These are phyloP conservation scores for Tapirus terrestris DNA, from an alignment of 2,113 vertebrate genomes.

Conservation along the genomic window DNA sequence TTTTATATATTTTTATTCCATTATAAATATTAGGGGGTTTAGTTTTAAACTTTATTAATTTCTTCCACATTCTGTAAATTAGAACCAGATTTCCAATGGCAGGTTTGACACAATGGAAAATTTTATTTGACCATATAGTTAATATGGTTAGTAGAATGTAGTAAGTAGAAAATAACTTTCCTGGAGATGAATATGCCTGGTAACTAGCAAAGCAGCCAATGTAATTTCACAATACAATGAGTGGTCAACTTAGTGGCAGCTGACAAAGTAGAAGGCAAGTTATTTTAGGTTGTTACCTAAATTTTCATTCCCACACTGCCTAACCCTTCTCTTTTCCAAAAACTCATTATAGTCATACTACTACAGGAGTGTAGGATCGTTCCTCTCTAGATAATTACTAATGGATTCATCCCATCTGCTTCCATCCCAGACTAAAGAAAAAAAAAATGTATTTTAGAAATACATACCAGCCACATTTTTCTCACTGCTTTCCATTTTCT, in stretches of 20 bases:
- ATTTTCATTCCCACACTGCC: neutral
- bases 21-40: neutral
- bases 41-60: neutral
- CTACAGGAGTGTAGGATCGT: neutral
- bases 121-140: neutral
- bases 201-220: neutral
- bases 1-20: neutral
- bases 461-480: neutral
- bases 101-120: neutral
- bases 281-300: neutral
- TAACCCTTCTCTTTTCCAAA: neutral
- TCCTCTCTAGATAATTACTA: neutral
- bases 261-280: neutral
- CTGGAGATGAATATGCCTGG: neutral
- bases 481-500: neutral
- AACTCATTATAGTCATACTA: neutral
- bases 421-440: neutral
- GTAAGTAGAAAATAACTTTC: neutral
- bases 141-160: neutral
- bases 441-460: neutral
- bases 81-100: neutral
- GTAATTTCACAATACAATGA: neutral
- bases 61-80: neutral
- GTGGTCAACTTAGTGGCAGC: neutral
- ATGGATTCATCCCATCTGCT: neutral